Evolutionary conservation across 2,888 invertebrate species (phyloP).

Genomic region (Hesperia comma): DNA sequence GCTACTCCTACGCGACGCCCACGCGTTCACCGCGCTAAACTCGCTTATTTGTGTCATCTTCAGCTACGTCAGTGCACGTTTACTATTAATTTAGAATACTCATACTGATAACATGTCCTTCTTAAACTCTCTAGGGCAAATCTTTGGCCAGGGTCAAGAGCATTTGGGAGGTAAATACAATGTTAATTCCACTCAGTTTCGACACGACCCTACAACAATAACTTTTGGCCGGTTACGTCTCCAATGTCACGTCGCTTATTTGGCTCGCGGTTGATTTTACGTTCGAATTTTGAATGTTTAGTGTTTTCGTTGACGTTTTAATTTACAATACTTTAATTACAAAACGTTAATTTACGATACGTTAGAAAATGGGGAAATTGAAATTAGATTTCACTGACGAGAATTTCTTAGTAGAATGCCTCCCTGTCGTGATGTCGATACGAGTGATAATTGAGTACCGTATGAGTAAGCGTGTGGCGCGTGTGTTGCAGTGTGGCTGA

Average conservation of each 20-base stretch:
- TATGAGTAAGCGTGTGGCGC: conserved; percentile 55
- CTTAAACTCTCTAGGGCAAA: conserved; percentile 31
- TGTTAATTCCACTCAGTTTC: conserved; percentile 14
- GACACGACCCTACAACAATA: conserved; percentile 10
- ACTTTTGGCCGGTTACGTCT: conserved; percentile 3
- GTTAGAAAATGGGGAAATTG: neutral
- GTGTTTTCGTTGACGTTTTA: neutral
- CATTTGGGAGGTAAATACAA: conserved; percentile 34
- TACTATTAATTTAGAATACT: conserved; percentile 43
- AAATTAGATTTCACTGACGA: neutral
- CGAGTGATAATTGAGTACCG: conserved; percentile 10
- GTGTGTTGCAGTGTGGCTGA: conserved; percentile 93
- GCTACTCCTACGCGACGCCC: conserved; percentile 43
- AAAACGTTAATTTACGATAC: neutral
- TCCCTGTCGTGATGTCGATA: conserved; percentile 6
- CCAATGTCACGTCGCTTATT: conserved; percentile 2
- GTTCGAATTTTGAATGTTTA: no score
- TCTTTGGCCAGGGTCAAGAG: conserved; percentile 33
- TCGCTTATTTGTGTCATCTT: conserved; percentile 47
- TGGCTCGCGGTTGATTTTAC: conserved; percentile 21
- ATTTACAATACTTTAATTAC: neutral
- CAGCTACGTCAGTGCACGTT: conserved; percentile 45
- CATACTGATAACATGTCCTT: conserved; percentile 33
- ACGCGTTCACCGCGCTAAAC: conserved; percentile 39
- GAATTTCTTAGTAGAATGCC: neutral